Conservation (phyloP, 1,140 invertebrate genomes). For the Onthophagus taurus region DNA sequence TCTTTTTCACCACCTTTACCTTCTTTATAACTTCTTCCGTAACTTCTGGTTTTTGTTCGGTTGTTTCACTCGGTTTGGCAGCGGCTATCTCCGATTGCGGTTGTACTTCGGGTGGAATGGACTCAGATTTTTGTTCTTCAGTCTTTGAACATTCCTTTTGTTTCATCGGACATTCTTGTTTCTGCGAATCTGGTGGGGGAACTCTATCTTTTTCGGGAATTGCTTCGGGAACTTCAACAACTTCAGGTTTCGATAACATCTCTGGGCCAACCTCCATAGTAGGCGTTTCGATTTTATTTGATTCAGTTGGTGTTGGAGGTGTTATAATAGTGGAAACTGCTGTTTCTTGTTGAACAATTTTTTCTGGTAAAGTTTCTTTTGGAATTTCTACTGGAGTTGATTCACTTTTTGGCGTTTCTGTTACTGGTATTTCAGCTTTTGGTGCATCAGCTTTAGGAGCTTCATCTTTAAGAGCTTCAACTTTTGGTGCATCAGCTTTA, state of each 20-base stretch:
- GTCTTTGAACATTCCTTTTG: not conserved
- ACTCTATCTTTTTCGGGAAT: not conserved
- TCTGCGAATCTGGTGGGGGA: not conserved
- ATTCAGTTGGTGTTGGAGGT: not conserved
- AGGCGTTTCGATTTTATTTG: not conserved
- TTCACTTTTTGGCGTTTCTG: not conserved
- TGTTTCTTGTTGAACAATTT: not conserved
- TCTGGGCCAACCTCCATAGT: not conserved
- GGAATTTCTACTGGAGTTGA: not conserved
- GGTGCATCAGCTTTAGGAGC: not conserved
- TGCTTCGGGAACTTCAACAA: not conserved
- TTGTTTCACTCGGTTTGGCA: not conserved
- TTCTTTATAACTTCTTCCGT: slow-evolving; percentile 1
- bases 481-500: not conserved
- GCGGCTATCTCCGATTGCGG: not conserved
- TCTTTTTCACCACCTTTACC: too few species aligned
- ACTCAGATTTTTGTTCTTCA: not conserved
- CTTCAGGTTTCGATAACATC: slow-evolving; percentile 1
- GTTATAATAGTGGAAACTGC: not conserved
- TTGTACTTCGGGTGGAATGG: not conserved
- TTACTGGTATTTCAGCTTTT: not conserved
- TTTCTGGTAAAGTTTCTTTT: slow-evolving; percentile 2
- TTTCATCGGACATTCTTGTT: not conserved
- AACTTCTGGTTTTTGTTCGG: not conserved
- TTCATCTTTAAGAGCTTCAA: not conserved